Evolutionary conservation across 2,888 invertebrate species (phyloP).

Genomic region (Brachycybe producta): DNA sequence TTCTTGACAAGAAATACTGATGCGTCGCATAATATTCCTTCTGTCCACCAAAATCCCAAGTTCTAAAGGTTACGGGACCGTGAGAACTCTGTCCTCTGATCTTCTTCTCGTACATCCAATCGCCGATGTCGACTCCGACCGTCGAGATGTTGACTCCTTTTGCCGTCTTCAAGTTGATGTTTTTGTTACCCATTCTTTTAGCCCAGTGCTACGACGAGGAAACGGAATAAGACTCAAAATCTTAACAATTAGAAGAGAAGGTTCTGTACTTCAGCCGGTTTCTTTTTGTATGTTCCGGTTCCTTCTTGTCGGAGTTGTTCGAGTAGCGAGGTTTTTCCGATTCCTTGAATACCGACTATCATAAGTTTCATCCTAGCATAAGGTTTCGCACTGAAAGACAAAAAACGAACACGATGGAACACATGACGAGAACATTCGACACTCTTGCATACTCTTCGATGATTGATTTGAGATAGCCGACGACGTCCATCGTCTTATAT

Average conservation of each 20-base stretch:
- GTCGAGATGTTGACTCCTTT: constrained; percentile 79
- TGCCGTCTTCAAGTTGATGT: constrained; percentile 57
- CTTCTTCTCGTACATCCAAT: constrained; percentile 83
- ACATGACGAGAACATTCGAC: not conserved
- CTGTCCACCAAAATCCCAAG: constrained; percentile 99
- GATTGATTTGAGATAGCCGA: constrained; percentile 73
- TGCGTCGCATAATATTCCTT: constrained; percentile 97
- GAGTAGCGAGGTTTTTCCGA: constrained; percentile 80
- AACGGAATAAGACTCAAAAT: not conserved
- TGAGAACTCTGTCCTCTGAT: constrained; percentile 50
- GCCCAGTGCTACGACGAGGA: constrained; percentile 63
- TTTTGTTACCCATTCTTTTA: constrained; percentile 83
- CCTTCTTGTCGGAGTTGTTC: constrained; percentile 81
- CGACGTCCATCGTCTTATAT: constrained; percentile 84
- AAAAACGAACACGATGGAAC: constrained; percentile 16
- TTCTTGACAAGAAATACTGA: constrained; percentile 91
- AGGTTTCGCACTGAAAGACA: constrained; percentile 53
- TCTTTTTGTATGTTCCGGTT: constrained; percentile 52
- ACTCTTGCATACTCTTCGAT: constrained; percentile 39
- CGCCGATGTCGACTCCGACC: constrained; percentile 93
- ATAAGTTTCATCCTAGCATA: constrained; percentile 92
- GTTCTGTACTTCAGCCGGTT: constrained; percentile 52
- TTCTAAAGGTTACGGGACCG: constrained; percentile 77
- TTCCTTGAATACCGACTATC: constrained; percentile 65
- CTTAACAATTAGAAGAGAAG: not conserved